These are phyloP conservation scores for Sarcophaga peregrina DNA, from an alignment of 1,140 invertebrate genomes.

Conservation along the genomic window DNA sequence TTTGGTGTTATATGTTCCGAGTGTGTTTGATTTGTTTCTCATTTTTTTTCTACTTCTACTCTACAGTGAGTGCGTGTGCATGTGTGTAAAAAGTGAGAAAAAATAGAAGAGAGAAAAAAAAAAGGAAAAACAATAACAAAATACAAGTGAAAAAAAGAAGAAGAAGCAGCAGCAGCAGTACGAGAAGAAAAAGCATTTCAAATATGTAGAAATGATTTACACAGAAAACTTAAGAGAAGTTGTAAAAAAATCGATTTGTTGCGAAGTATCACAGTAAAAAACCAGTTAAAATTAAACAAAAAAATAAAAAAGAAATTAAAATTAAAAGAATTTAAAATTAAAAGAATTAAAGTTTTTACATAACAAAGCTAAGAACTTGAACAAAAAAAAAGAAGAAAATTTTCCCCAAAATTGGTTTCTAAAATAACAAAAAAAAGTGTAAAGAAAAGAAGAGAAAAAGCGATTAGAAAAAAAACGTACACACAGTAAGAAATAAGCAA, in stretches of 20 bases:
- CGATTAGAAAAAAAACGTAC: too few species aligned
- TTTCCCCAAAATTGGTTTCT: slow-evolving; percentile 17
- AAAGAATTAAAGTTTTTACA: background rate
- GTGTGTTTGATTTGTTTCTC: too few species aligned
- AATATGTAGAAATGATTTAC: slow-evolving; percentile 37
- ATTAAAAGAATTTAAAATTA: background rate
- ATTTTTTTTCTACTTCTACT: too few species aligned
- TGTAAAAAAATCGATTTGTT: slow-evolving; percentile 24
- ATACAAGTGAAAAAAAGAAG: background rate
- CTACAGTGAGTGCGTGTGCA: too few species aligned
- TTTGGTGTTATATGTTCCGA: too few species aligned
- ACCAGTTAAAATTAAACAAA: too few species aligned
- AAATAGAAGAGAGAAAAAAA: background rate
- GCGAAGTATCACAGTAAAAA: background rate
- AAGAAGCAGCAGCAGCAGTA: background rate
- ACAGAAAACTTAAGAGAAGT: slow-evolving; percentile 18
- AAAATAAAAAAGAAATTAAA: background rate
- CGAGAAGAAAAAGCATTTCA: background rate
- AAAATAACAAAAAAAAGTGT: background rate
- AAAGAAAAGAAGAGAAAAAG: background rate
- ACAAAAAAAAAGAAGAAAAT: background rate
- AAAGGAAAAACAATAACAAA: background rate
- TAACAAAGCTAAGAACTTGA: slow-evolving; percentile 10
- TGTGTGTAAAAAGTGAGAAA: too few species aligned
- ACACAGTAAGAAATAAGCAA: slow-evolving; percentile 20